A percentile compares a stretch with the other conserved stretches of the same genome.
These are phyloP conservation scores for Melinaea menophilus DNA, from an alignment of 2,888 invertebrate genomes.

Conservation along the genomic window DNA sequence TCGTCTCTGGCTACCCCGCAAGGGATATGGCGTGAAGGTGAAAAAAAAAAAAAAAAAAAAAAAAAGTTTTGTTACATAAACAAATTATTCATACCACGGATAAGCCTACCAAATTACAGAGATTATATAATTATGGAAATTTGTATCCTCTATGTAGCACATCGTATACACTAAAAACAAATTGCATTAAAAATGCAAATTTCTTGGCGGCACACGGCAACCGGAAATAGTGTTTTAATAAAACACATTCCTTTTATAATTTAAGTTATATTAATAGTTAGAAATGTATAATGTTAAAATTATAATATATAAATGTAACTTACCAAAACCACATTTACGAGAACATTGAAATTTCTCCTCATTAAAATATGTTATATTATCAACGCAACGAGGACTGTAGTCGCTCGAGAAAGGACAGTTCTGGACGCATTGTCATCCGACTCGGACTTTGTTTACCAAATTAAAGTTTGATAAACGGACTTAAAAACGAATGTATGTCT, in stretches of 20 bases:
- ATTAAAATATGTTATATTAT: slow-evolving; percentile 51
- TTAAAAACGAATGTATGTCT: no score
- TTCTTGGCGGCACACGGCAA: no score
- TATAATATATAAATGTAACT: no score
- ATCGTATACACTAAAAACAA: slow-evolving; percentile 14
- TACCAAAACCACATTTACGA: no score
- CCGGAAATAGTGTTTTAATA: no score
- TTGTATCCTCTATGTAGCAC: background rate
- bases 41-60: no score
- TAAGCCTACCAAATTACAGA: slow-evolving; percentile 1
- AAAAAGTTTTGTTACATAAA: no score
- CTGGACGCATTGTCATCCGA: slow-evolving; percentile 25
- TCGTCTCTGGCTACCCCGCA: no score
- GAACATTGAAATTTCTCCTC: slow-evolving; percentile 27
- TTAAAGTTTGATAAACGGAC: background rate
- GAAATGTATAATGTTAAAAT: no score
- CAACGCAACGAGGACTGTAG: slow-evolving; percentile 46
- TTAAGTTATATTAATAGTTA: no score
- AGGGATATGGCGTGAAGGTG: no score
- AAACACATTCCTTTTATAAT: no score
- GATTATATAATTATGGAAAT: slow-evolving; percentile 6
- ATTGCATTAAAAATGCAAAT: slow-evolving; percentile 26
- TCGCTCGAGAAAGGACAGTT: slow-evolving; percentile 36
- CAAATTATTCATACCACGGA: background rate
- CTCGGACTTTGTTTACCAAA: slow-evolving; percentile 34